Base-by-base conservation (phyloP, 2,888 invertebrate genomes). In the Brachypalpus laphriformis region DNA sequence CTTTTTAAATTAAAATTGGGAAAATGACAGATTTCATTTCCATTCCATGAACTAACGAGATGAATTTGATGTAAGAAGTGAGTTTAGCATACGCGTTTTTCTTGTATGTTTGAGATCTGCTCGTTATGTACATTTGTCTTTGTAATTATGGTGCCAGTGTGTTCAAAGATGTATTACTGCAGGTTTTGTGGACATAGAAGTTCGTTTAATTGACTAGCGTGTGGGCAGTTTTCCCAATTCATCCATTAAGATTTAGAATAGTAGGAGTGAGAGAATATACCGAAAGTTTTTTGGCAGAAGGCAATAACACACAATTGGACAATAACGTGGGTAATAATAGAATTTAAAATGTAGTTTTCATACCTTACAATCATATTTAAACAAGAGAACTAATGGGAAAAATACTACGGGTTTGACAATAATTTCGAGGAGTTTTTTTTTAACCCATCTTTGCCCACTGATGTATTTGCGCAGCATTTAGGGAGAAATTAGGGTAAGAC, bases 1-100 rank as follows among this genome's bases (percentile, higher is more conserved):
- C 31, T 65, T 65, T 47, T 65, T 34, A 47, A 47, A 20, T 47
- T 28, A 31, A 49, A 47, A 47, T 20, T 47, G 31, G 31, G 8
- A 11, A 28, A 37, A 49, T 8, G 16, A 3, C 63, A 8, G 14
- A 66, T 22, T 49, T 68, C 68, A 11, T 16, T 42, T 68, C 18
- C 9, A 28, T 40, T 49, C n/a, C 28, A 31, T 59, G 40, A 14
- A 25, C 40, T 14, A 40, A 34, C 34, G n/a, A n/a, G 40, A 40
- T 40, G 40, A n/a, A n/a, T 14, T 14, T 7, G 1, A 14, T 14
- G 40, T 14, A 40, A 37, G 37, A 37, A n/a, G 37, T 37, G 3
- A 37, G 11, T 34, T 31, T 34, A 34, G 37, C 31, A 9, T n/a
- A 8, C 11, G n/a, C n/a, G n/a, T 37, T 37, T n/a, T 37, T 37